Evolutionary conservation across 2,888 invertebrate species (phyloP), one percentile per base, ranked within the genome.

Genomic region (Chalcis sispes): DNA sequence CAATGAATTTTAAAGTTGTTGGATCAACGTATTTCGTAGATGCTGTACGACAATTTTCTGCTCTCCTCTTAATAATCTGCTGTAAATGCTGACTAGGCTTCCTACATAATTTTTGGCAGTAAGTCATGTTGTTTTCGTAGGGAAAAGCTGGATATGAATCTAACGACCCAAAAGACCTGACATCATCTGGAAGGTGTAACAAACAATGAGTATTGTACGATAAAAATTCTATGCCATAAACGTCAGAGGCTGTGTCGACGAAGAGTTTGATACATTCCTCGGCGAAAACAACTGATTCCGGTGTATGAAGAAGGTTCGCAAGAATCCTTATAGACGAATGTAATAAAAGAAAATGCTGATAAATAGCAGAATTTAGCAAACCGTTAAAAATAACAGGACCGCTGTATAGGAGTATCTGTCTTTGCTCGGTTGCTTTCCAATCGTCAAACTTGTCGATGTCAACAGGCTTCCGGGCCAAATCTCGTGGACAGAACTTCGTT

Each of bases 201-300:
- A 85, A 66, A 27, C 74, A 73, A 71, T 85, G 84, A 20, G 84
- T 67, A 77, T 84, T 83, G 62, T 85, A 83, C 0, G 81, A 75
- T 10, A 83, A 20, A 42, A 72, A 78, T 25, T 79, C 48, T n/a
- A 20, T 15, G 5, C 80, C 80, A 70, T 83, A 84, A 50, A 77
- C 13, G 1, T 64, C 23, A 18, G 36, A 2, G 61, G 42, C 66
- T 20, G 54, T 42, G 2, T 15, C 29, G 1, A 80, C 79, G 54
- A 76, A 81, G 32, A 74, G 23, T 50, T 50, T 29, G 7, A 65
- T 65, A 13, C 2, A 64, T 13, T 64, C n/a, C 27, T 64, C 62
- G 7, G 62, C 62, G n/a, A 29, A 36, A 13, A 1, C 20, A 40
- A 59, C 8, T 10, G 56, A 56, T 29, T 29, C n/a, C n/a, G 3